Conservation (phyloP, 2,797 vertebrate species). For the Sebastes ruberrimus region DNA sequence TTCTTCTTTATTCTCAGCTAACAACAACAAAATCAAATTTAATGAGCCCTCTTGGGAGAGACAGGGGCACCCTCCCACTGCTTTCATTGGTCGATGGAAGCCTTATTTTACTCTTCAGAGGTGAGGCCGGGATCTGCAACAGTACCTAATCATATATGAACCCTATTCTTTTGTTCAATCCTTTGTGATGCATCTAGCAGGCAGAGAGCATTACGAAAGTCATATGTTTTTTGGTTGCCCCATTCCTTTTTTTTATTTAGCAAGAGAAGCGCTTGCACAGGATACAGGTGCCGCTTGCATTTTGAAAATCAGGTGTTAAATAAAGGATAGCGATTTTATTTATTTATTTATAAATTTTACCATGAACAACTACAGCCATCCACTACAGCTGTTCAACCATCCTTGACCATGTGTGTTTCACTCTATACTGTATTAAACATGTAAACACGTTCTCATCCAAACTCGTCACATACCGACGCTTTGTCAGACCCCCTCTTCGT, state of each 20-base stretch:
- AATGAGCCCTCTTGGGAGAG: slow-evolving; percentile 69
- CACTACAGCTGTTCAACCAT: neutral
- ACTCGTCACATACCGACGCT: too few relatives aligned
- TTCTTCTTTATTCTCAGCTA: slow-evolving; percentile 32
- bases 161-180: neutral
- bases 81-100: slow-evolving; percentile 36
- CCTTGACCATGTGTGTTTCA: neutral
- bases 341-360: too few relatives aligned
- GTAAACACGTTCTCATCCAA: too few relatives aligned
- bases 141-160: slow-evolving; percentile 25
- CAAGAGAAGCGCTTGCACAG: neutral
- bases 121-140: slow-evolving; percentile 31
- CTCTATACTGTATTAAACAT: neutral
- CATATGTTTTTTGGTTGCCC: neutral
- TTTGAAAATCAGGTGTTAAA: neutral
- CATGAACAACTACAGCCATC: neutral
- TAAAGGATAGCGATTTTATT: neutral
- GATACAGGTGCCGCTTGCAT: neutral
- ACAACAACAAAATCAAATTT: slow-evolving; percentile 54
- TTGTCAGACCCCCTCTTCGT: too few relatives aligned
- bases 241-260: neutral
- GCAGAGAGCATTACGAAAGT: neutral
- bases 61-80: neutral
- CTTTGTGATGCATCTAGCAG: slow-evolving; percentile 6
- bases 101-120: slow-evolving; percentile 36